A percentile compares a stretch with the other conserved stretches of the same genome.
Conservation (phyloP, 2,888 invertebrate species). For the Crossocerus cetratus region DNA sequence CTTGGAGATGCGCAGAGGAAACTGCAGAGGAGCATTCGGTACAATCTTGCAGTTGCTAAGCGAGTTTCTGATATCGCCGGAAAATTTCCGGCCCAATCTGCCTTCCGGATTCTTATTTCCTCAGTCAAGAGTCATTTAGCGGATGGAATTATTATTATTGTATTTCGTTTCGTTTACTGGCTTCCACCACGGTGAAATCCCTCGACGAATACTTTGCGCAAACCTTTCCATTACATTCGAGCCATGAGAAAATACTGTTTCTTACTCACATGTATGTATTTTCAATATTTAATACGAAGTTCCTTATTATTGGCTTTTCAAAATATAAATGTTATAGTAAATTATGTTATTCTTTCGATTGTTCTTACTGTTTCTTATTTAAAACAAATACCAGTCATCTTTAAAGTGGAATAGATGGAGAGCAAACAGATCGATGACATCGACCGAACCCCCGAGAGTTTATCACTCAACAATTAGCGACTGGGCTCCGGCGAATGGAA, state of each 20-base stretch:
- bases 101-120: slow-evolving; percentile 14
- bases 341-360: no score
- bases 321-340: no score
- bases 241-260: neutral
- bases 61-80: slow-evolving; percentile 41
- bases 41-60: slow-evolving; percentile 46
- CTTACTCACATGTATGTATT: no score
- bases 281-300: no score
- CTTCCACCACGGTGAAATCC: no score
- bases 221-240: no score
- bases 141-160: slow-evolving; percentile 2
- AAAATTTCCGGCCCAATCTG: slow-evolving; percentile 18
- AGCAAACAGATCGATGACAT: slow-evolving; percentile 3
- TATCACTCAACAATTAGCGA: slow-evolving; percentile 21
- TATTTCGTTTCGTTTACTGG: neutral
- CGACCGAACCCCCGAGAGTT: slow-evolving; percentile 5
- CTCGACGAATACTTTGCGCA: no score
- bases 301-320: no score
- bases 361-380: no score
- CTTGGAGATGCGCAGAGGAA: slow-evolving; percentile 18
- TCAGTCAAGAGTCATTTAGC: neutral
- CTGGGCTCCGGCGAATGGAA: no score
- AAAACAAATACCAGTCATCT: neutral
- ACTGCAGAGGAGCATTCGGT: slow-evolving; percentile 12
- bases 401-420: neutral